Percentiles rank a stretch among this genome's conserved stretches.
Conservation (phyloP, 2,113 vertebrate species). For the Nesoenas mayeri region DNA sequence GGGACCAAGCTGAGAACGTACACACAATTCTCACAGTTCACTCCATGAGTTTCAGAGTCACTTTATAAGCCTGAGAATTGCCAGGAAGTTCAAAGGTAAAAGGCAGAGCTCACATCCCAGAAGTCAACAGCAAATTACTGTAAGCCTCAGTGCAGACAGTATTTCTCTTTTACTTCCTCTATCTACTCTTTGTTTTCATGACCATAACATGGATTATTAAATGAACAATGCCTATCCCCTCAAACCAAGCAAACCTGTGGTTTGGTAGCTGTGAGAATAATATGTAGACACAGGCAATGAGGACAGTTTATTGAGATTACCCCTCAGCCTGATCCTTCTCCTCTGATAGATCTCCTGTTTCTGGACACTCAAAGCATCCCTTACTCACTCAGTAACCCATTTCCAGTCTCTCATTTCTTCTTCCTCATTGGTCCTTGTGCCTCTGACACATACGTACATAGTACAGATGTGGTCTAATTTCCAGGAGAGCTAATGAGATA, state of each 20-base stretch:
- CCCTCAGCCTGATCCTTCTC: background rate
- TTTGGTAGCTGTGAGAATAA: background rate
- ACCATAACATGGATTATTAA: background rate
- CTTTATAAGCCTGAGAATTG: slow-evolving; percentile 7
- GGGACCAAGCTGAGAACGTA: background rate
- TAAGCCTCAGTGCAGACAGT: background rate
- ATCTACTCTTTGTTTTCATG: background rate
- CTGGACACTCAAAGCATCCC: background rate
- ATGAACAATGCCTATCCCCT: background rate
- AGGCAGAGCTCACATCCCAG: background rate
- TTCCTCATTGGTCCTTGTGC: background rate
- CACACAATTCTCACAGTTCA: background rate
- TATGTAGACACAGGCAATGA: rapidly evolving
- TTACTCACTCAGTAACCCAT: background rate
- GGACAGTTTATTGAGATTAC: background rate
- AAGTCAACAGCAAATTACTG: background rate
- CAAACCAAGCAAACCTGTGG: background rate
- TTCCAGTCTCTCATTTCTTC: background rate
- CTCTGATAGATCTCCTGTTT: background rate
- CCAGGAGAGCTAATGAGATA: background rate
- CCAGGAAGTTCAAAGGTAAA: slow-evolving; percentile 63
- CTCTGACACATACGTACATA: background rate
- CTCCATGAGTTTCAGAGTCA: background rate
- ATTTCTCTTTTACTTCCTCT: background rate
- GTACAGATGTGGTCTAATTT: background rate